These are phyloP conservation scores for Leiothrix lutea DNA, from an alignment of 2,113 vertebrate genomes.

Conservation along the genomic window DNA sequence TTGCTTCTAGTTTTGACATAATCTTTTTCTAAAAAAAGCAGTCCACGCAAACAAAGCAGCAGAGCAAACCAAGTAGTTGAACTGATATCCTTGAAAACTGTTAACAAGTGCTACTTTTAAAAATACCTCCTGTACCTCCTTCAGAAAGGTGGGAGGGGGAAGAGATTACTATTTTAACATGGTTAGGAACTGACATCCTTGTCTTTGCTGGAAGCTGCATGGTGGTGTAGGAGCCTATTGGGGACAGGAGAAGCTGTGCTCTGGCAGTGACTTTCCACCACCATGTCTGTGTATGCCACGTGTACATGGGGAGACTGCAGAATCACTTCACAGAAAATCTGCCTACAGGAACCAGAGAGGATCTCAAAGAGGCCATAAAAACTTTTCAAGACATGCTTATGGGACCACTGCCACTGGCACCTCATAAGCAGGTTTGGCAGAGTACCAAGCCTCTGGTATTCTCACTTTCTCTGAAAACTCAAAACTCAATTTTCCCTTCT, in stretches of 20 bases:
- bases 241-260: background rate
- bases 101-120: background rate
- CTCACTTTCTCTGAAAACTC: background rate
- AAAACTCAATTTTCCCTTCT: background rate
- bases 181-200: background rate
- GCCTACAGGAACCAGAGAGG: background rate
- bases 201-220: background rate
- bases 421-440: background rate
- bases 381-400: background rate
- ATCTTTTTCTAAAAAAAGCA: background rate
- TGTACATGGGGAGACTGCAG: background rate
- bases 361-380: background rate
- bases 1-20: slow-evolving; percentile 19
- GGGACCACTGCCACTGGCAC: background rate
- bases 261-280: background rate
- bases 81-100: background rate
- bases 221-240: fast-evolving
- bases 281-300: fast-evolving
- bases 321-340: background rate
- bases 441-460: background rate
- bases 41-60: background rate
- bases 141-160: background rate
- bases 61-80: background rate
- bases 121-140: background rate
- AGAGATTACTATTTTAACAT: background rate